Evolutionary conservation across 2,113 vertebrate species (phyloP).

Genomic region (Strigops habroptila): DNA sequence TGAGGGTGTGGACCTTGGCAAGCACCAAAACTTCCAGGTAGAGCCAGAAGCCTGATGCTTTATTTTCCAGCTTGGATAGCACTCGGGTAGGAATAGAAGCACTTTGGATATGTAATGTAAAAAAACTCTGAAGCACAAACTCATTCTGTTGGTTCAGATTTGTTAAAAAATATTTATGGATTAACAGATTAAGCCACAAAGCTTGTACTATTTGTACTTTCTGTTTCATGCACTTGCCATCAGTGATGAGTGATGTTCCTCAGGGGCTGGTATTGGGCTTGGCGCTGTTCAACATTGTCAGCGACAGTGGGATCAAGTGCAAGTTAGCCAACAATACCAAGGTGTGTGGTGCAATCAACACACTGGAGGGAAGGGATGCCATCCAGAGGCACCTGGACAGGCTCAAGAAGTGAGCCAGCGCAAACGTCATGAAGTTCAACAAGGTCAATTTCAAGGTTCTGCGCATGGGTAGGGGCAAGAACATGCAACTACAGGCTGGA

Average conservation of each 20-base stretch:
- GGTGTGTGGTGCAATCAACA: neutral
- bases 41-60: neutral
- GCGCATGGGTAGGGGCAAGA: neutral
- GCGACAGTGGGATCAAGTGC: neutral
- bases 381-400: neutral
- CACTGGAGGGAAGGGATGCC: neutral
- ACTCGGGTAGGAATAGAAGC: neutral
- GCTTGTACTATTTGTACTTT: neutral
- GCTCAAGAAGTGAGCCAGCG: neutral
- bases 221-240: neutral
- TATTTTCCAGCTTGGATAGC: neutral
- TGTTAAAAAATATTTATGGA: neutral
- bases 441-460: neutral
- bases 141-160: neutral
- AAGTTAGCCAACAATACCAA: neutral
- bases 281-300: neutral
- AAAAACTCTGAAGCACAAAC: neutral
- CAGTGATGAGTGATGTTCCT: neutral
- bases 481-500: neutral
- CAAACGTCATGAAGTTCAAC: neutral
- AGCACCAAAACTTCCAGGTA: neutral
- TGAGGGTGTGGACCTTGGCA: neutral
- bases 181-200: neutral
- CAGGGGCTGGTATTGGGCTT: neutral
- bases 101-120: neutral